Percentiles rank a stretch among this genome's conserved stretches.
These are phyloP conservation scores for Paragorgia papillata DNA, from an alignment of 92 coral and sea anemone species.

Conservation along the genomic window DNA sequence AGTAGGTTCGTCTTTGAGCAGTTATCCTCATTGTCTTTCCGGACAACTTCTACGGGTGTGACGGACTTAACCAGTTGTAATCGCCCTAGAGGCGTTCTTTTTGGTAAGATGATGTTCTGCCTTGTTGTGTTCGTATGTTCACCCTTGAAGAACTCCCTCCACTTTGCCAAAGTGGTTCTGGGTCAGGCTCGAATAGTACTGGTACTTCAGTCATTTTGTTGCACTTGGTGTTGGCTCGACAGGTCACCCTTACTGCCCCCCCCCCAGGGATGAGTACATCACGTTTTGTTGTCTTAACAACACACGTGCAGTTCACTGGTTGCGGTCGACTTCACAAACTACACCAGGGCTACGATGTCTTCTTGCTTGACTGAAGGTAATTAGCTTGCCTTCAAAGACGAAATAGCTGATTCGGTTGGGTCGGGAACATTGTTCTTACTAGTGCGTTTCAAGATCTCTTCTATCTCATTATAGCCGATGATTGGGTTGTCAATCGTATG, in stretches of 20 bases:
- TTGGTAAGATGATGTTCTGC: slow-evolving; percentile 30
- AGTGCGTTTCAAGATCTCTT: slow-evolving; percentile 55
- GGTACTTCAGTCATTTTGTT: slow-evolving; percentile 21
- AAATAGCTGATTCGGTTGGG: not conserved
- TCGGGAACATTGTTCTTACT: slow-evolving; percentile 37
- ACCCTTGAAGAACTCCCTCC: slow-evolving; percentile 17
- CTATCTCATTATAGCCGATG: slow-evolving; percentile 56
- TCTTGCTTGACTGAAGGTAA: not conserved
- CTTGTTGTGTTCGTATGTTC: slow-evolving; percentile 24
- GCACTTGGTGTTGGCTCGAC: slow-evolving; percentile 63
- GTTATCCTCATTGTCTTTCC: no score
- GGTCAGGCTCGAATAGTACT: slow-evolving; percentile 28
- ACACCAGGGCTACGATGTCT: not conserved
- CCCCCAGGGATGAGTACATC: slow-evolving; percentile 44
- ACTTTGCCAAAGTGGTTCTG: slow-evolving; percentile 2
- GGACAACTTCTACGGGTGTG: slow-evolving; percentile 23
- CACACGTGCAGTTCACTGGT: not conserved
- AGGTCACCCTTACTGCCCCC: slow-evolving; percentile 38
- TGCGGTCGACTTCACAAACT: not conserved
- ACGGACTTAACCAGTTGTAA: slow-evolving; percentile 43
- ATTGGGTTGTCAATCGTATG: slow-evolving; percentile 50
- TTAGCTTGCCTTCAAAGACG: not conserved
- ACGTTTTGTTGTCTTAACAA: slow-evolving; percentile 42
- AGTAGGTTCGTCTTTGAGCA: no score
- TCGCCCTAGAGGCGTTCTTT: not conserved